These are phyloP conservation scores for Drosophila rufa DNA, from an alignment of 1,140 invertebrate genomes.

Conservation along the genomic window DNA sequence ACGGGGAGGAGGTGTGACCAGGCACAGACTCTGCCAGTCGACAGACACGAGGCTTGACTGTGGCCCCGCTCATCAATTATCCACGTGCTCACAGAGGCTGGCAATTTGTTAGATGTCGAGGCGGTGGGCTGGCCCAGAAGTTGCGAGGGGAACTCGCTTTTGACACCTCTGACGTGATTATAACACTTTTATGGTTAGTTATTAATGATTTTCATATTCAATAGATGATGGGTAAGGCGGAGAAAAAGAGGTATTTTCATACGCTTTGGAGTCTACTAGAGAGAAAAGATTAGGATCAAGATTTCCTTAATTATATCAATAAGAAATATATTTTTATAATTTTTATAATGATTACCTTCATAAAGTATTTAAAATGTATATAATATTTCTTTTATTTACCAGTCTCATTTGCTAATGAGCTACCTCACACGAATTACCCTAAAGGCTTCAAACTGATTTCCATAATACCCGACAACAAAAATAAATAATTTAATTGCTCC, in stretches of 20 bases:
- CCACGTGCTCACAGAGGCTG: slow-evolving; percentile 69
- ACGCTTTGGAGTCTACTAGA: neutral
- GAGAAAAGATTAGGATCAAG: neutral
- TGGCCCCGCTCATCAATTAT: slow-evolving; percentile 74
- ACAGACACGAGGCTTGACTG: slow-evolving; percentile 42
- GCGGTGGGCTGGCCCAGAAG: slow-evolving; percentile 11
- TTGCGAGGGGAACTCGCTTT: slow-evolving; percentile 40
- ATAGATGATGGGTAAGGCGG: slow-evolving; percentile 13
- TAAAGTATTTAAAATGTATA: neutral
- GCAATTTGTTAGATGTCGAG: slow-evolving; percentile 75
- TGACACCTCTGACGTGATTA: slow-evolving; percentile 81
- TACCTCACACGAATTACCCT: slow-evolving; percentile 10
- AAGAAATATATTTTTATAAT: neutral
- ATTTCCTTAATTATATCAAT: neutral
- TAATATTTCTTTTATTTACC: neutral
- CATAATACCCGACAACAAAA: slow-evolving; percentile 31
- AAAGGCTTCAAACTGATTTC: slow-evolving; percentile 19
- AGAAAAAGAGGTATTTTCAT: neutral
- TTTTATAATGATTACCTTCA: neutral
- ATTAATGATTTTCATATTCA: slow-evolving; percentile 70
- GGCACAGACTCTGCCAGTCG: neutral
- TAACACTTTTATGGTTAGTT: slow-evolving; percentile 76
- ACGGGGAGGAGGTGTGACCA: slow-evolving; percentile 49
- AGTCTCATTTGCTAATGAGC: slow-evolving; percentile 20
- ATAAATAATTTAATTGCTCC: slow-evolving; percentile 34